Base-by-base conservation (phyloP, 2,888 invertebrate genomes). In the Idaea biselata region DNA sequence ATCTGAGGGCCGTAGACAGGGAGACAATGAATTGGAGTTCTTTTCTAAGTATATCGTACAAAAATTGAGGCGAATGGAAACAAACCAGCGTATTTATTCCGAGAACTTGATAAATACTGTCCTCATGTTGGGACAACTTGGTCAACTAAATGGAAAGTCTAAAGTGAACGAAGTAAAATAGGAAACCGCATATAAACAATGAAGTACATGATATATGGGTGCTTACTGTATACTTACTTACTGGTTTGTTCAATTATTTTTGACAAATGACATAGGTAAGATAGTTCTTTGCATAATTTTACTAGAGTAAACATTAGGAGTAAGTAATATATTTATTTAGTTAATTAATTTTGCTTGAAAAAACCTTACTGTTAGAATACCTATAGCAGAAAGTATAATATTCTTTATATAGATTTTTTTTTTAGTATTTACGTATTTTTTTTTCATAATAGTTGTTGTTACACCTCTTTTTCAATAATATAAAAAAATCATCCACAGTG, bases 91-190 rank as follows among this genome's bases (percentile, higher is more conserved):
- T 61, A 92, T 92, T 70, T 92, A 91, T 74, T 90, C 92, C 16
- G 92, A 92, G 73, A 92, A 92, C 72, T 79, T 92, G 74, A 91
- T 92, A n/a, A 91, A 92, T 65, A 91, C 92, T 62, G 91, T 90
- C 3, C 82, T 92, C 4, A 92, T 92, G 92, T 71, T 92, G 18
- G 92, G 92, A 55, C 92, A 92, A 74, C 81, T 92, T 16, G 85
- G 86, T 8, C 84, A 87, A 78, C 75, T 92, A 32, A 88, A 86
- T 76, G 90, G 86, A 11, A 92, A 91, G 83, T 88, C 88, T 33
- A 91, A 90, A 79, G 84, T 92, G 71, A 65, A 72, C 60, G 88
- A 89, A 68, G 68, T 73, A 73, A 81, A 80, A 80, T 75, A 68
- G 63, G 68, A 62, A 65, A 56, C 25, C 25, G 1, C 63, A 65